Percentiles rank a stretch among this genome's conserved stretches.
These are phyloP conservation scores for Varanus salvator DNA, from an alignment of 2,113 vertebrate species.

Conservation along the genomic window DNA sequence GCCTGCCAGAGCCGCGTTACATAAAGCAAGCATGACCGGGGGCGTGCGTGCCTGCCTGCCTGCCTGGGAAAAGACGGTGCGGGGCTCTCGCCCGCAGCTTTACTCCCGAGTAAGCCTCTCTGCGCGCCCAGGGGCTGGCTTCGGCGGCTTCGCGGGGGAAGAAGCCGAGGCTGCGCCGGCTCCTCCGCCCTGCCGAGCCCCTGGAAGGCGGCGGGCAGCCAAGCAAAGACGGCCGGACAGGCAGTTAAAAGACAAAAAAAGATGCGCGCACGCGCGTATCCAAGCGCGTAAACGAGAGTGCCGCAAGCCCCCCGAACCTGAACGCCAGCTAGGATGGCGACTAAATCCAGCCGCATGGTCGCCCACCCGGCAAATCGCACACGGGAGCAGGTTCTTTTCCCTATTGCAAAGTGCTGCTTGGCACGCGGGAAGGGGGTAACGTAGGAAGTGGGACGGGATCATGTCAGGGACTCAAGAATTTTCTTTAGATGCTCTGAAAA, in stretches of 20 bases:
- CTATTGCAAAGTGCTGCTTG: too few species aligned
- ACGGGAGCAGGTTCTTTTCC: too few species aligned
- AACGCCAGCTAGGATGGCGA: too few species aligned
- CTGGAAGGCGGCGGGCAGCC: not conserved
- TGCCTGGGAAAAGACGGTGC: not conserved
- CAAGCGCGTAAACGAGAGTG: too few species aligned
- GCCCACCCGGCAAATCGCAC: not conserved
- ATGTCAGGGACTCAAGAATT: too few species aligned
- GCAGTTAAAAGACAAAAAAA: not conserved
- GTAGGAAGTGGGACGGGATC: too few species aligned
- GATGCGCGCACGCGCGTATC: not conserved
- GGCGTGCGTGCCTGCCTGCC: too few species aligned
- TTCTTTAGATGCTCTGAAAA: not conserved
- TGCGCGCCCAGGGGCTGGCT: too few species aligned
- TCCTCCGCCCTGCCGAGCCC: not conserved
- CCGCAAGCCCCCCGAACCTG: too few species aligned
- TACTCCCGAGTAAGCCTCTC: not conserved
- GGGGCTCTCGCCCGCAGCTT: not conserved
- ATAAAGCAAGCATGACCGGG: not conserved
- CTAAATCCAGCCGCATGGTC: not conserved
- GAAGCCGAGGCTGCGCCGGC: not conserved
- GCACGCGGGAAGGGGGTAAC: too few species aligned
- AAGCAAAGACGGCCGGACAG: not conserved
- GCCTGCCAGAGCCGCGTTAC: not conserved
- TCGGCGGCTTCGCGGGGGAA: not conserved